A percentile compares a stretch with the other conserved stretches of the same genome.
These are phyloP conservation scores for Chroicocephalus ridibundus DNA, from an alignment of 2,113 vertebrate species.

Conservation along the genomic window DNA sequence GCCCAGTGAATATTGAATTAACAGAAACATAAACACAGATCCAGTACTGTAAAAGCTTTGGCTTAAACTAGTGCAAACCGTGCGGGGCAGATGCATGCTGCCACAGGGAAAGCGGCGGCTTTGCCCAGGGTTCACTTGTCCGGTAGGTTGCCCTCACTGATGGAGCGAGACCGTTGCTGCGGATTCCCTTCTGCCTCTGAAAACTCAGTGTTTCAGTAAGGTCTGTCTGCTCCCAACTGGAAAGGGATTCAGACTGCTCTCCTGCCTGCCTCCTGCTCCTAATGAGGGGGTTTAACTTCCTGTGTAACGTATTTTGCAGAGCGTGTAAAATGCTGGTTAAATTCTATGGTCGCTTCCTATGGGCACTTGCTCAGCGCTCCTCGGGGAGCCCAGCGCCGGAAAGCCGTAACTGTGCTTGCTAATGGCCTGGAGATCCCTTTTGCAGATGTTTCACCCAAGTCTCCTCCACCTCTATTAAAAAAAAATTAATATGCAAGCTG, in stretches of 20 bases:
- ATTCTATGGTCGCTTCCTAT: background rate
- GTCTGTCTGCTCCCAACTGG: background rate
- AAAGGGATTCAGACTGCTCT: background rate
- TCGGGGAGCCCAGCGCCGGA: slow-evolving; percentile 7
- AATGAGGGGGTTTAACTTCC: background rate
- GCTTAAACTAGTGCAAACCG: background rate
- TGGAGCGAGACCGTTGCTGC: background rate
- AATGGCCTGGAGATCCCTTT: slow-evolving; percentile 48
- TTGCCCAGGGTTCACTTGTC: background rate
- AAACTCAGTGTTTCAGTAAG: background rate
- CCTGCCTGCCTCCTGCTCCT: background rate
- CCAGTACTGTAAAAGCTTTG: slow-evolving; percentile 45
- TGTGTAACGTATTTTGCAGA: slow-evolving; percentile 21
- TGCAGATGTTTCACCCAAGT: slow-evolving; percentile 37
- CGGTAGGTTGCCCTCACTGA: background rate
- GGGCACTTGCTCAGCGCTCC: background rate
- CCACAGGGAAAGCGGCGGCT: accelerated
- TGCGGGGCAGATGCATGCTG: background rate
- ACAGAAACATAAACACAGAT: background rate
- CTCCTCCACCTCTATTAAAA: background rate
- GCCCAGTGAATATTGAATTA: background rate
- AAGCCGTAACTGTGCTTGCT: background rate
- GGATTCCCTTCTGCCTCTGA: background rate
- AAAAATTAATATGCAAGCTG: background rate
- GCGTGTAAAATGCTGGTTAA: background rate